Evolutionary conservation across 2,888 invertebrate species (phyloP).

Genomic region (Stenolophus ochropezus): DNA sequence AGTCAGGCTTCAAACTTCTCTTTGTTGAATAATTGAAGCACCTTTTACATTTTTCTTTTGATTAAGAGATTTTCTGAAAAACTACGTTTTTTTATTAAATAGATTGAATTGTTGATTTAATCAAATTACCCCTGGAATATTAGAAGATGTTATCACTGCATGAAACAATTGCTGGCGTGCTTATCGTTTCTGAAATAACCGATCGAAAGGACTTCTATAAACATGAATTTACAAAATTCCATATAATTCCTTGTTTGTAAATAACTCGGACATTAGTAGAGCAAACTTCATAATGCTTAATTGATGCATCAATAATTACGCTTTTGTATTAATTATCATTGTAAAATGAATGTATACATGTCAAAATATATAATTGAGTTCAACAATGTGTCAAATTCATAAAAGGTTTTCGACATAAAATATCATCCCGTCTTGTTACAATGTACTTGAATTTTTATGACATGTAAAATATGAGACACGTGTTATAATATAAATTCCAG

Average conservation of each 20-base stretch:
- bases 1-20: slow-evolving; percentile 8
- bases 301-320: not conserved
- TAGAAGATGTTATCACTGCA: slow-evolving; percentile 20
- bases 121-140: not conserved
- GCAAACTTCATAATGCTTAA: not conserved
- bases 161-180: slow-evolving; percentile 19
- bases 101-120: not conserved
- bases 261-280: not conserved
- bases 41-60: not conserved
- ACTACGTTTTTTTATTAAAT: not conserved
- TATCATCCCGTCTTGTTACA: too few relatives aligned
- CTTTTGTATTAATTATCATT: not conserved
- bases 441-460: too few relatives aligned
- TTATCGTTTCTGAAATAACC: not conserved
- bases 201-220: not conserved
- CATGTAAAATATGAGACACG: too few relatives aligned
- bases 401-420: too few relatives aligned
- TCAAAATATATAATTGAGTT: too few relatives aligned
- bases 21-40: slow-evolving; percentile 11
- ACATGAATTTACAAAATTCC: not conserved
- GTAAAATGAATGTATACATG: not conserved
- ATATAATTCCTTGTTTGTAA: not conserved
- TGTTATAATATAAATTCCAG: too few relatives aligned
- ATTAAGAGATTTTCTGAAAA: not conserved
- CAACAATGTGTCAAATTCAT: too few relatives aligned